Evolutionary conservation across 1,140 invertebrate species (phyloP).

Genomic region (Oreohelix idahoensis): DNA sequence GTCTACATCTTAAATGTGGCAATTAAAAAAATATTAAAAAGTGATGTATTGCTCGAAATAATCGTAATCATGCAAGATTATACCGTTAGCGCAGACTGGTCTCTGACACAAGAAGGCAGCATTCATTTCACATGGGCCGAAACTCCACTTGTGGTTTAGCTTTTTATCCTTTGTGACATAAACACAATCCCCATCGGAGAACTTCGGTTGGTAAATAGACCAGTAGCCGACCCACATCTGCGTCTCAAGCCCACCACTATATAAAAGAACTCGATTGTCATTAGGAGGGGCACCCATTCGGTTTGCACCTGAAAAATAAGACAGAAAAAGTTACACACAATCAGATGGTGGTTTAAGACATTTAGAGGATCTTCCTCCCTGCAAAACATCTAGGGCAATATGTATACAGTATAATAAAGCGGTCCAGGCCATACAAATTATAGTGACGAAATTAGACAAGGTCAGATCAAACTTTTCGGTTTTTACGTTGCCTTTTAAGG

Average conservation of each 20-base stretch:
- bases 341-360: no score
- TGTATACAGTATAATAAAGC: no score
- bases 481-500: no score
- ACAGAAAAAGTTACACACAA: neutral
- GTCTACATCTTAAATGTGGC: no score
- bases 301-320: slow-evolving; percentile 29
- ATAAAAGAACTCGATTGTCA: slow-evolving; percentile 26
- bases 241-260: slow-evolving; percentile 44
- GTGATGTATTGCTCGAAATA: neutral
- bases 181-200: slow-evolving; percentile 40
- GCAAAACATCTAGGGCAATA: no score
- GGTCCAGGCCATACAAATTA: no score
- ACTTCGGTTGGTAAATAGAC: slow-evolving; percentile 47
- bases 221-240: slow-evolving; percentile 49
- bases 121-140: slow-evolving; percentile 48
- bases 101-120: slow-evolving; percentile 50
- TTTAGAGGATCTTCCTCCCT: no score
- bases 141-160: slow-evolving; percentile 39
- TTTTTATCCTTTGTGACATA: slow-evolving; percentile 12
- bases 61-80: neutral
- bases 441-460: no score
- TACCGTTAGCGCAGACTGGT: slow-evolving; percentile 49
- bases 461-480: no score
- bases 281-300: slow-evolving; percentile 7
- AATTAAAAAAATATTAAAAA: no score